phyloP scores from a whole-genome alignment of 2,888 invertebrate genomes.

The Scaptomyza tumidula region DNA sequence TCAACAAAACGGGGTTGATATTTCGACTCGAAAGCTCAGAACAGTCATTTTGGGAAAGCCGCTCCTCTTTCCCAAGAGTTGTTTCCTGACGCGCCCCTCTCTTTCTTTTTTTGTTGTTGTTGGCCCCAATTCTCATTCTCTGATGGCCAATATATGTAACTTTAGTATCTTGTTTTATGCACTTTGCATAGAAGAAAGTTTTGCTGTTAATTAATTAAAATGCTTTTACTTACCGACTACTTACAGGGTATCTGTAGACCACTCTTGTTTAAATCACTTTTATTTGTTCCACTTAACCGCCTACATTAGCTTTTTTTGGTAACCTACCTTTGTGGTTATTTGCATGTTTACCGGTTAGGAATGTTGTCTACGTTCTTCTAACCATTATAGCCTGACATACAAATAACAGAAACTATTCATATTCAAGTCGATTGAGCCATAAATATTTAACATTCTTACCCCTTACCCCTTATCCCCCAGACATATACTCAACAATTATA shows the following conservation, averaged over 20 bases:
- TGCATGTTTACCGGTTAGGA: neutral
- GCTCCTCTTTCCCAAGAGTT: conserved; percentile 31
- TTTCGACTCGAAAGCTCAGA: conserved; percentile 28
- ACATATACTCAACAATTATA: conserved; percentile 1
- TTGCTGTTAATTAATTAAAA: neutral
- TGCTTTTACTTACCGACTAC: too few species aligned
- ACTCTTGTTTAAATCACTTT: neutral
- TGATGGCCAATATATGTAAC: neutral
- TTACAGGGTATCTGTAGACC: conserved; percentile 2
- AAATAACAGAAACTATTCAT: neutral
- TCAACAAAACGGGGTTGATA: conserved; percentile 52
- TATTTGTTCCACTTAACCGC: conserved; percentile 1
- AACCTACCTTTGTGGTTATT: conserved; percentile 3
- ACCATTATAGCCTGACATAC: neutral
- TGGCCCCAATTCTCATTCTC: conserved; percentile 1
- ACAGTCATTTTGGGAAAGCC: conserved; percentile 42
- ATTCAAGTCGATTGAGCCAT: conserved; percentile 8
- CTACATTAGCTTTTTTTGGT: neutral
- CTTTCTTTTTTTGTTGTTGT: conserved; percentile 26
- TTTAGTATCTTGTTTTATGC: neutral
- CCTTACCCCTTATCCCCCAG: too few species aligned
- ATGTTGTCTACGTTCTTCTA: neutral
- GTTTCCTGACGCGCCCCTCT: conserved; percentile 49
- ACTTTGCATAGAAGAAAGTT: neutral
- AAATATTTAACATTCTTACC: neutral